Conservation (phyloP, 2,888 invertebrate species). For the Dione vanillae region DNA sequence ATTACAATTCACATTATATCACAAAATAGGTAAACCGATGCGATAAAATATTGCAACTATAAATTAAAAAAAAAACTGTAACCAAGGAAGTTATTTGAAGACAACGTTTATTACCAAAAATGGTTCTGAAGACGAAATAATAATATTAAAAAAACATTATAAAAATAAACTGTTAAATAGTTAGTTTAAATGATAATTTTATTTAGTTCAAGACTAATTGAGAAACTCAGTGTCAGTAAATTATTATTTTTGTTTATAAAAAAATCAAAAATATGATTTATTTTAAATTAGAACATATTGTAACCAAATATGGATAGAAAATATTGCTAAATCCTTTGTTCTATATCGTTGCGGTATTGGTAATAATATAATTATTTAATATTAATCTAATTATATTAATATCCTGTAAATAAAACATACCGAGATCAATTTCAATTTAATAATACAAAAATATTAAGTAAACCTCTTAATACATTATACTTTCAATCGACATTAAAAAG, state of each 20-base stretch:
- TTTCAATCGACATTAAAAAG: slow-evolving; percentile 8
- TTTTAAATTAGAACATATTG: background rate
- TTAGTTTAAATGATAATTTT: no score
- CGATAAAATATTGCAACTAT: slow-evolving; percentile 35
- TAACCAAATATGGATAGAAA: background rate
- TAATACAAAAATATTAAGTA: slow-evolving; percentile 52
- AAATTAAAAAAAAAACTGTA: background rate
- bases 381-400: background rate
- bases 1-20: slow-evolving; percentile 51
- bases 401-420: slow-evolving; percentile 12
- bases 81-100: slow-evolving; percentile 16
- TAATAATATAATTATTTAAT: slow-evolving; percentile 1
- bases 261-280: background rate
- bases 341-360: background rate
- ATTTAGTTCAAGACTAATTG: background rate
- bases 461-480: slow-evolving; percentile 23
- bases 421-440: slow-evolving; percentile 37
- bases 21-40: slow-evolving; percentile 52
- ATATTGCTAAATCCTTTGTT: background rate
- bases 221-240: background rate
- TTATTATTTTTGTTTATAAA: background rate
- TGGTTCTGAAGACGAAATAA: slow-evolving; percentile 7
- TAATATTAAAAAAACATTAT: background rate
- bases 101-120: background rate
- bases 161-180: no score